phyloP scores from a whole-genome alignment of 2,888 invertebrate genomes.

The Synanthedon tipuliformis region DNA sequence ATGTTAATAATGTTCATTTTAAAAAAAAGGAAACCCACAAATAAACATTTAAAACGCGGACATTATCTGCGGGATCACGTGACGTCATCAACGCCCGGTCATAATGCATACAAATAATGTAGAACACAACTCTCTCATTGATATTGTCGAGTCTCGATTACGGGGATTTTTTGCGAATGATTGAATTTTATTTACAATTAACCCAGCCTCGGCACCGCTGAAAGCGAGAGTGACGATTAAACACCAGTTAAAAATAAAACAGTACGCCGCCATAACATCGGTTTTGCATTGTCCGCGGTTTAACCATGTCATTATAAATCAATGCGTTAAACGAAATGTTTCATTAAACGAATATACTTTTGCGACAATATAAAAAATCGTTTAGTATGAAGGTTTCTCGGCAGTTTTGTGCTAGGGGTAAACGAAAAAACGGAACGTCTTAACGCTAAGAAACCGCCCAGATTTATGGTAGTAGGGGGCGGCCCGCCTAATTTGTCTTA shows the following conservation, averaged over 20 bases:
- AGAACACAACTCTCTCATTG: constrained; percentile 42
- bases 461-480: constrained; percentile 31
- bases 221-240: constrained; percentile 67
- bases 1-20: no score
- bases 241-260: constrained; percentile 69
- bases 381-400: no score
- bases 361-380: no score
- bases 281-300: constrained; percentile 25
- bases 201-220: constrained; percentile 49
- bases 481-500: constrained; percentile 69
- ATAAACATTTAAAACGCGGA: no score
- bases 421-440: constrained; percentile 27
- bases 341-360: no score
- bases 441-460: constrained; percentile 52
- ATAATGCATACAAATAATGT: constrained; percentile 26
- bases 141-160: constrained; percentile 58
- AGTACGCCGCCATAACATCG: constrained; percentile 50
- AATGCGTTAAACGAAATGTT: background rate
- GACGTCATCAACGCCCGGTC: background rate
- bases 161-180: constrained; percentile 65
- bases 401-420: no score
- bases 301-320: constrained; percentile 4
- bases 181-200: constrained; percentile 71
- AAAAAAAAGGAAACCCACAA: no score
- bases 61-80: background rate